phyloP scores from a whole-genome alignment of 53 echinoderm and acorn worm genomes.

The Stichopus horrens region DNA sequence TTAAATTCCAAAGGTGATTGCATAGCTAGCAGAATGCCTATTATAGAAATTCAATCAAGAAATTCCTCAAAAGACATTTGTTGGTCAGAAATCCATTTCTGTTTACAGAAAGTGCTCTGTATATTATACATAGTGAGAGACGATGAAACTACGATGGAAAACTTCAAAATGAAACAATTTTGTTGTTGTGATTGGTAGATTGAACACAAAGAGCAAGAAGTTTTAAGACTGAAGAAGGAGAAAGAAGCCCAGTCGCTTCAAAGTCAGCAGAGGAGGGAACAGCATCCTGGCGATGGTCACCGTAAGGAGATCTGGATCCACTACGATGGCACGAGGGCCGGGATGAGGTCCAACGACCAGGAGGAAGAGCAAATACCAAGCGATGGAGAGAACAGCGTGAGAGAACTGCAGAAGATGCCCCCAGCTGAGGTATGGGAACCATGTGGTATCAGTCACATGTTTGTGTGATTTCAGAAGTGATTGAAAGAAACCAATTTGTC shows the following conservation, averaged over 20 bases:
- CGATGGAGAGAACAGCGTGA: slow-evolving; percentile 48
- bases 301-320: slow-evolving; percentile 88
- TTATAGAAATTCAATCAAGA: too few species aligned
- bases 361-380: slow-evolving; percentile 61
- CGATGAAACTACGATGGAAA: too few species aligned
- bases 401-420: slow-evolving; percentile 58
- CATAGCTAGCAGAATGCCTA: too few species aligned
- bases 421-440: slow-evolving; percentile 25
- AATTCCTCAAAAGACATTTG: background rate
- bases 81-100: background rate
- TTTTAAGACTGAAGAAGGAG: slow-evolving; percentile 66
- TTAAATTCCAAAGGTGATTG: too few species aligned
- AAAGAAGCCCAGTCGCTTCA: slow-evolving; percentile 55
- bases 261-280: slow-evolving; percentile 39
- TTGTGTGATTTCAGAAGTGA: too few species aligned
- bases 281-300: slow-evolving; percentile 52
- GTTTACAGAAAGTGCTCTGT: too few species aligned
- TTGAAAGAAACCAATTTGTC: too few species aligned
- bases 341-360: slow-evolving; percentile 52
- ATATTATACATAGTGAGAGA: too few species aligned
- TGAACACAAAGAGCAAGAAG: slow-evolving; percentile 79
- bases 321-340: slow-evolving; percentile 71
- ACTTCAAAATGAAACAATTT: background rate
- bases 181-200: slow-evolving; percentile 44
- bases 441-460: background rate